phyloP scores from a whole-genome alignment of 2,113 vertebrate species.

The Hemiprocne comata region DNA sequence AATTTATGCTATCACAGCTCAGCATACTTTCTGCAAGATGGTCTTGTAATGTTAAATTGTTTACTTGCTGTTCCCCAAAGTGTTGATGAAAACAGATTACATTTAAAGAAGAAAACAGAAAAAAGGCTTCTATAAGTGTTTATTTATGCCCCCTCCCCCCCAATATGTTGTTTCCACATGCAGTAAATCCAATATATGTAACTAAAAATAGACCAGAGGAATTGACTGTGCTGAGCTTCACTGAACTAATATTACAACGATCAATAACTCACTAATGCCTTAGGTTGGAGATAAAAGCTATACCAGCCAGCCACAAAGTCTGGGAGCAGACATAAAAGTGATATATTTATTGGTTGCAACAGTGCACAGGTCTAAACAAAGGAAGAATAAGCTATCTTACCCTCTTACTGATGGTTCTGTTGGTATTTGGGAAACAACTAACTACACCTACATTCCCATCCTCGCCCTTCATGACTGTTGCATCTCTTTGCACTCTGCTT shows the following conservation, averaged over 20 bases:
- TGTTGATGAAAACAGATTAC: background rate
- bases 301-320: background rate
- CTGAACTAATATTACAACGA: background rate
- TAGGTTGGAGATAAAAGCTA: conserved; percentile 19
- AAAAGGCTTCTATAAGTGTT: background rate
- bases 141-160: background rate
- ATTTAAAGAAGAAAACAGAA: background rate
- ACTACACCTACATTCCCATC: background rate
- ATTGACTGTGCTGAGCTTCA: conserved; percentile 14
- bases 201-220: conserved; percentile 30
- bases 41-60: background rate
- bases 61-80: background rate
- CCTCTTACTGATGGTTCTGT: background rate
- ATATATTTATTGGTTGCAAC: background rate
- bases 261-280: conserved; percentile 17
- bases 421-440: background rate
- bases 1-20: background rate
- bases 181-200: background rate
- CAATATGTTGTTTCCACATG: background rate
- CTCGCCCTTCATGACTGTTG: background rate
- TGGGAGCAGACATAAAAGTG: background rate
- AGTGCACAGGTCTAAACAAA: background rate
- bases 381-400: background rate
- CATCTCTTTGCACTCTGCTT: background rate
- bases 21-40: background rate